phyloP scores from a whole-genome alignment of 2,888 invertebrate species.

The Stenchaetothrips biformis region DNA sequence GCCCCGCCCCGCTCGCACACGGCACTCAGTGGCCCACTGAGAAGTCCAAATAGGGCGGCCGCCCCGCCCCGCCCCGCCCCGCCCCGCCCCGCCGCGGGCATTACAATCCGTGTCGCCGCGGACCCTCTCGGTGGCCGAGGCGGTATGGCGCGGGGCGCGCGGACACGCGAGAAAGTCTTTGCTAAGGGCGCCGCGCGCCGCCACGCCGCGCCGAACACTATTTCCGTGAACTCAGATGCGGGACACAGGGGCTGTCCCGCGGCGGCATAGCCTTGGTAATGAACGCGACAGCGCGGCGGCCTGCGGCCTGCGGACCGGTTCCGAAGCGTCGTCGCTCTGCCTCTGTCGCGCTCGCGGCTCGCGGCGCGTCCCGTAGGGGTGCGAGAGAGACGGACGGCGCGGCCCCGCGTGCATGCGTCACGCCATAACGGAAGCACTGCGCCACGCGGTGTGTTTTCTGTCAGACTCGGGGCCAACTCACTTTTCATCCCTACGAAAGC shows the following conservation, averaged over 20 bases:
- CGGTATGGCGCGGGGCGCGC: too few species aligned
- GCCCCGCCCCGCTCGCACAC: background rate
- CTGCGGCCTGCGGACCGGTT: background rate
- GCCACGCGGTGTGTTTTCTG: background rate
- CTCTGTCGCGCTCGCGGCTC: background rate
- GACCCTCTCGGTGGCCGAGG: too few species aligned
- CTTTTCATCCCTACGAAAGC: conserved; percentile 1
- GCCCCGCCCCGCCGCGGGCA: background rate
- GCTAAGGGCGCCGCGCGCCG: background rate
- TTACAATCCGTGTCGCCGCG: background rate
- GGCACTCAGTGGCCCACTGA: too few species aligned
- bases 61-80: too few species aligned
- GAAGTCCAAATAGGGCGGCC: too few species aligned
- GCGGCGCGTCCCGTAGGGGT: background rate
- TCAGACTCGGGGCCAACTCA: background rate
- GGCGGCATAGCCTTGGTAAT: too few species aligned
- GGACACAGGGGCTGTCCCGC: background rate
- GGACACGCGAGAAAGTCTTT: conserved; percentile 24
- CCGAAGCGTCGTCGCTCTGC: background rate
- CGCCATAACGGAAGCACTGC: conserved; percentile 17
- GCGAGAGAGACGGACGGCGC: background rate
- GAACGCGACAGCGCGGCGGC: too few species aligned
- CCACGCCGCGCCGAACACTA: conserved; percentile 6
- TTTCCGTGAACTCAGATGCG: conserved; percentile 18
- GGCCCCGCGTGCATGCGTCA: conserved; percentile 14